Base-by-base conservation (phyloP, 2,113 vertebrate genomes). In the Salvelinus fontinalis region DNA sequence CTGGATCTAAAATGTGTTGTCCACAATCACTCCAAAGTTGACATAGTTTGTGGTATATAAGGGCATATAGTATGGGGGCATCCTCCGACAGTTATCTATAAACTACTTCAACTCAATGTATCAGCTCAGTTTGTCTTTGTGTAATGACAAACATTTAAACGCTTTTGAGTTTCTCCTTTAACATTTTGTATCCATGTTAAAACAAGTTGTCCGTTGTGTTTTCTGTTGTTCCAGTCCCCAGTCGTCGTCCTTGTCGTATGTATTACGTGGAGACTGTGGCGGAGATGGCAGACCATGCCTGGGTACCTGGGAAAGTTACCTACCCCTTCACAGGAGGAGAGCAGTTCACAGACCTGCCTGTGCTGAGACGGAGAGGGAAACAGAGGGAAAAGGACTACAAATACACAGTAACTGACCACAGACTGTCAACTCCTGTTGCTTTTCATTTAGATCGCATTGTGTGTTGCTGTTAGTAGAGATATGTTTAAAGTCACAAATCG, bases 361-460 rank as follows among this genome's bases (percentile, higher is more conserved):
- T 98, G 78, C 92, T 98, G 62, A 93, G 95, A 78, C 92, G 93
- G 82, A 94, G 95, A 93, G 96, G 96, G 78, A 97, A 95, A 82
- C 96, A 97, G 80, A 97, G 95, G 89, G 97, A 98, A 75, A 97
- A 96, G 89, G 93, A 94, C 88, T 97, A 97, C 88, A 97, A 95
- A 78, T 95, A 96, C 83, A 96, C 95, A 93, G 97, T 98, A 90
- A 89, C 51, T 26, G 0, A 44, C 39, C 0, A 31, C 26, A 31
- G 18, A 72, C 39, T 11, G 39, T 44, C 39, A 44, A 12, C 39
- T 44, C 2, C 39, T 44, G 8, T 11, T 11, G 1, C 2, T 14
- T 16, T n/a, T 57, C 1, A 57, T 57, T 20, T 57, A 20, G 13
- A 4, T 57, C 13, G 20, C 54, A 57, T 18, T 57, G 54, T 57